Evolutionary conservation across 2,113 vertebrate genomes (phyloP), one percentile per base, ranked within the genome.

Genomic region (Montifringilla adamsi): DNA sequence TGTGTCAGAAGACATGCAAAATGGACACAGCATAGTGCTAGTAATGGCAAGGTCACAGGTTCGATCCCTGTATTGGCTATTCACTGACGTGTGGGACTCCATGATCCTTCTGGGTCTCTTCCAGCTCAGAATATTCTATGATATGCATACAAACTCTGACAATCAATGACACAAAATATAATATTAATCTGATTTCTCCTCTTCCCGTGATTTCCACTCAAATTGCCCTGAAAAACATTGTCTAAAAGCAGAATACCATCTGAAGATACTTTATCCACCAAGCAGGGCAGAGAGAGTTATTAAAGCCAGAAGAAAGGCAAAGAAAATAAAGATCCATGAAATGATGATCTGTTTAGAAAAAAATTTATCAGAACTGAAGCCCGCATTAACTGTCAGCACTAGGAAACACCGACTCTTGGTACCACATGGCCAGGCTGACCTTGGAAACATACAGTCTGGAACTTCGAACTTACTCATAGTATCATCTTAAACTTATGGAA

Each of bases 31-130:
- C 3, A 22, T 23, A n/a, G n/a, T 13, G 19, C 39, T 69, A 28
- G 6, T 27, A 44, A 37, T 1, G 2, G 27, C 63, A 59, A 26
- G 31, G 7, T 68, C 21, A 52, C 0, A 0, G 46, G 18, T 16
- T 62, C 0, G 0, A 46, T 39, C 19, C 55, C 27, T 0, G 0
- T 23, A 23, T 4, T 5, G 19, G 12, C 18, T 39, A 33, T 53
- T 69, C 53, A 33, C 12, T 28, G 15, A 33, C 28, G 15, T 27
- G 22, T 1, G 37, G 15, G 28, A 52, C 10, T 62, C 64, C 18
- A 18, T 28, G 39, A 52, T 33, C 39, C 23, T 39, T 69, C 56
- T 33, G 22, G 11, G 19, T 31, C 33, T 59, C 27, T 46, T 60
- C 23, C 39, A 78, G 6, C 46, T 46, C 39, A 69, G 63, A 69